These are phyloP conservation scores for Dufourea novaeangliae DNA, from an alignment of 1,140 invertebrate genomes.

Conservation along the genomic window DNA sequence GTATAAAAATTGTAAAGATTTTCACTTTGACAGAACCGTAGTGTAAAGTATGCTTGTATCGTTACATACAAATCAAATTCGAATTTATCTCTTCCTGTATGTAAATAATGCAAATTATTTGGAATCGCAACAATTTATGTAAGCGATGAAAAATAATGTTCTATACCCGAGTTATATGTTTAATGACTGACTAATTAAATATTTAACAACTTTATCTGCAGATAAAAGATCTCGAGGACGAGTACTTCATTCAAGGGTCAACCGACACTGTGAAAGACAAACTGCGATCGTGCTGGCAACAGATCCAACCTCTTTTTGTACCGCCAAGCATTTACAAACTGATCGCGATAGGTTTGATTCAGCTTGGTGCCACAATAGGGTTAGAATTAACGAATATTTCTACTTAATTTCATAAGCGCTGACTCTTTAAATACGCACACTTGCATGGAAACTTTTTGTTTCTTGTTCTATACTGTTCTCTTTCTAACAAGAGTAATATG, in stretches of 20 bases:
- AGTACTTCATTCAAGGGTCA: conserved; percentile 75
- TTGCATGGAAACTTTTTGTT: neutral
- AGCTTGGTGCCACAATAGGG: conserved; percentile 86
- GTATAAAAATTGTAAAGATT: too few relatives aligned
- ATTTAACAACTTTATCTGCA: conserved; percentile 43
- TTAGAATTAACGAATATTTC: conserved; percentile 40
- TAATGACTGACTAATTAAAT: neutral
- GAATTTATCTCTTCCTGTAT: too few relatives aligned
- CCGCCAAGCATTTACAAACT: conserved; percentile 86
- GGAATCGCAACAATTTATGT: too few relatives aligned
- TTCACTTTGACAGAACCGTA: too few relatives aligned
- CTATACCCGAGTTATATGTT: too few relatives aligned
- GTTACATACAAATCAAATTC: too few relatives aligned
- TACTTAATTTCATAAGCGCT: neutral
- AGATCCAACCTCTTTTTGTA: conserved; percentile 83
- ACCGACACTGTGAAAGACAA: conserved; percentile 56
- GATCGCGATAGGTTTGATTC: conserved; percentile 86
- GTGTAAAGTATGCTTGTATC: too few relatives aligned
- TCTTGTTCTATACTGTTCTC: too few relatives aligned
- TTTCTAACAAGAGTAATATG: too few relatives aligned
- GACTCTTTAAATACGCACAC: neutral
- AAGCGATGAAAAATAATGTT: neutral
- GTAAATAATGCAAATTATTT: too few relatives aligned
- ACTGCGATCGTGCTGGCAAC: conserved; percentile 73
- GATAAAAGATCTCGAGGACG: conserved; percentile 78